Evolutionary conservation across 2,797 vertebrate species (phyloP).

Genomic region (Acomys russatus): DNA sequence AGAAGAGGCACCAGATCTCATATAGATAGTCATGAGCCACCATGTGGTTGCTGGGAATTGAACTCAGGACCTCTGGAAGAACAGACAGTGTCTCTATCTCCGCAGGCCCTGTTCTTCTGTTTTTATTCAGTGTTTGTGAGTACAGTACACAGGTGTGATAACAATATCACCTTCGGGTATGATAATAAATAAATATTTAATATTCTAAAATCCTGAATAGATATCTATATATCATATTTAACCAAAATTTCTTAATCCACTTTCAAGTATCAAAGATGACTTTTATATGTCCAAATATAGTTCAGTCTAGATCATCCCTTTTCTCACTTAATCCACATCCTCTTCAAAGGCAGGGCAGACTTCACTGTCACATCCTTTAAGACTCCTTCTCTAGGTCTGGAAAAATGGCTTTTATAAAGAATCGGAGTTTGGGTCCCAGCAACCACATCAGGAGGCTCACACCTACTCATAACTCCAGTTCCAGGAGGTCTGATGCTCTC

Average conservation of each 20-base stretch:
- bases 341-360: not conserved
- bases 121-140: not conserved
- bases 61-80: too few species aligned
- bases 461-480: not conserved
- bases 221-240: not conserved
- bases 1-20: too few species aligned
- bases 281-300: conserved; percentile 17
- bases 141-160: not conserved
- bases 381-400: not conserved
- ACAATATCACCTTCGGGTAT: not conserved
- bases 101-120: not conserved
- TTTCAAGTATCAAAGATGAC: conserved; percentile 12
- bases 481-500: not conserved
- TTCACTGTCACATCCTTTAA: not conserved
- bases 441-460: not conserved
- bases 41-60: too few species aligned
- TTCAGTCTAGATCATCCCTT: not conserved
- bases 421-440: not conserved
- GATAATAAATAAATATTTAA: conserved; percentile 8
- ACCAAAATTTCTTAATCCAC: not conserved
- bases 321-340: not conserved
- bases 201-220: not conserved
- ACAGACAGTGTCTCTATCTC: too few species aligned
- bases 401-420: not conserved
- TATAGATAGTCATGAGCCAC: too few species aligned